Percentiles rank a stretch among this genome's conserved stretches.
phyloP scores from a whole-genome alignment of 2,113 vertebrate species.

The Hemiscyllium ocellatum region DNA sequence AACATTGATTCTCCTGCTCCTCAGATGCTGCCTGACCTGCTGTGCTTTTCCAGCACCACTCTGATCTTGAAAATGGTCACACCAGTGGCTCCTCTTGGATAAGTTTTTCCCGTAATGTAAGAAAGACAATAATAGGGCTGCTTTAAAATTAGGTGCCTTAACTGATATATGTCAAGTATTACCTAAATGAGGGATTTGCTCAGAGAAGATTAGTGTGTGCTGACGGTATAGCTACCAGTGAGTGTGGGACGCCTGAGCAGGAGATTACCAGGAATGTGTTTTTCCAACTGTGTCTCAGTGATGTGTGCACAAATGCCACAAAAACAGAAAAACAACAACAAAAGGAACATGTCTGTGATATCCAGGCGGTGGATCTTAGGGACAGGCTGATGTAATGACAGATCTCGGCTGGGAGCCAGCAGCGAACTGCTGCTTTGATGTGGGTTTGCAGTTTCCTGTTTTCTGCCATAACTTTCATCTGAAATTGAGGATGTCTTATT shows the following conservation, averaged over 20 bases:
- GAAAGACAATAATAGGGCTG: not conserved
- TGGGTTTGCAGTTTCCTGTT: not conserved
- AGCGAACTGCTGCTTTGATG: not conserved
- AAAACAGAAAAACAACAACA: not conserved
- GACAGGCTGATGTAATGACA: not conserved
- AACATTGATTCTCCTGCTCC: too few relatives aligned
- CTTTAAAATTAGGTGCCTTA: not conserved
- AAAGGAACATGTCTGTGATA: too few relatives aligned
- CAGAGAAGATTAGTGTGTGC: too few relatives aligned
- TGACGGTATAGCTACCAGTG: not conserved
- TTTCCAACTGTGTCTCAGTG: slow-evolving; percentile 10
- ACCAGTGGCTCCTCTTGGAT: not conserved
- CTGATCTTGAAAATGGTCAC: not conserved
- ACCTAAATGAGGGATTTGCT: not conserved
- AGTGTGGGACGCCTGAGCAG: not conserved
- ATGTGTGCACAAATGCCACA: slow-evolving; percentile 9
- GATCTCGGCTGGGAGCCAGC: not conserved
- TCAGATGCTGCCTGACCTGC: too few relatives aligned
- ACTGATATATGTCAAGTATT: not conserved
- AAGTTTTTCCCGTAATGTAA: not conserved
- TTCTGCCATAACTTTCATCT: not conserved
- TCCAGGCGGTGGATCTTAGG: not conserved
- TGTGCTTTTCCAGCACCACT: too few relatives aligned
- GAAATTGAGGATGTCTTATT: not conserved
- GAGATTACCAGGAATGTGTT: not conserved